Evolutionary conservation across 2,888 invertebrate genomes (phyloP), one percentile per base, ranked within the genome.

Genomic region (Lucinisca nassula): DNA sequence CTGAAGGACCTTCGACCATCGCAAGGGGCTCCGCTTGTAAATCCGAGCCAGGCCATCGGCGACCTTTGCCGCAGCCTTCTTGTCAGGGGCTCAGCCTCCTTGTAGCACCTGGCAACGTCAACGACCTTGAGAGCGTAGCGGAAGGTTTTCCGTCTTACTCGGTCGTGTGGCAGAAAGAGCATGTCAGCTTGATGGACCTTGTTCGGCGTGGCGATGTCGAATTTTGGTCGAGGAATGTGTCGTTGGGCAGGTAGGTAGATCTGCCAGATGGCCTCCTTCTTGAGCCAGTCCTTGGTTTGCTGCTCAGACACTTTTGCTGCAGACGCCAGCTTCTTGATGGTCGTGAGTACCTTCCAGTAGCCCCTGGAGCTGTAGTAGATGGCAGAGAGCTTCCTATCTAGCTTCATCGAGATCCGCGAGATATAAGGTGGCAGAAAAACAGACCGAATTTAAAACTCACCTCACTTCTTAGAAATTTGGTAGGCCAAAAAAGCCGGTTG

Each of bases 11-110:
- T 85, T 89, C 27, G 84, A 82, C 82, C 82, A 87, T 27, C n/a
- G 24, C 17, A 61, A 30, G 27, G 79, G 78, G 37, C 90, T 30
- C 24, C 49, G 51, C 21, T 3, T 85, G 40, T 89, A 87, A 27
- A 89, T 89, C 30, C 83, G 75, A 6, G 82, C 73, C 40, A 90
- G 79, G 14, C 88, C 88, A 21, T 76, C 38, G 21, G 88, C 84
- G n/a, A 88, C 85, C 84, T 88, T 76, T 73, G 67, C 51, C 79
- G 61, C 17, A 80, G 79, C 77, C 90, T 91, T 12, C 80, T 74
- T 21, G 87, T 83, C 14, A 91, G 55, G n/a, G 91, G 91, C 30
- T 91, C 91, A 58, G 91, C 88, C 72, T 82, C 88, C 78, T 91
- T 91, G 61, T 27, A 61, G 10, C 90, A 82, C n/a, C n/a, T n/a